Evolutionary conservation across 2,113 vertebrate genomes (phyloP).

Genomic region (Labeo rohita): DNA sequence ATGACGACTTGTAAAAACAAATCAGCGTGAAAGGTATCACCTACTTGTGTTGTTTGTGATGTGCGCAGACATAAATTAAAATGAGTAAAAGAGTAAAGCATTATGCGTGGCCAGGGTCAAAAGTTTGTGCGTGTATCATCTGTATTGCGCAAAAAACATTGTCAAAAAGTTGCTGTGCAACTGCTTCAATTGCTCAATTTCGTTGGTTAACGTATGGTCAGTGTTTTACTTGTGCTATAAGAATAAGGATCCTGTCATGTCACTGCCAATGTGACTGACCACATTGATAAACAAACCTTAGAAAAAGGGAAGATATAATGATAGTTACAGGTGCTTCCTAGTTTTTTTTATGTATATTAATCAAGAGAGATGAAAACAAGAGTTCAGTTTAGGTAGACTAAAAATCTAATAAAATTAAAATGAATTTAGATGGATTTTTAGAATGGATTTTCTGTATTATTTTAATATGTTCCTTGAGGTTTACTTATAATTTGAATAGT

Average conservation of each 20-base stretch:
- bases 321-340: conserved; percentile 5
- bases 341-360: not conserved
- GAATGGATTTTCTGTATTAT: too few relatives aligned
- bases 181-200: not conserved
- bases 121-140: not conserved
- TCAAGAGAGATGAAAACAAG: not conserved
- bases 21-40: not conserved
- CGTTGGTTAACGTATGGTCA: not conserved
- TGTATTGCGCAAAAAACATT: not conserved
- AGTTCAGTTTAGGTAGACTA: not conserved
- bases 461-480: too few relatives aligned
- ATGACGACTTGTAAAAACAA: not conserved
- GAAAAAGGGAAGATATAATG: conserved; percentile 39
- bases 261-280: conserved; percentile 22
- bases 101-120: not conserved
- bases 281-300: conserved; percentile 39
- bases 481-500: too few relatives aligned
- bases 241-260: conserved; percentile 1
- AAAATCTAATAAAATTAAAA: not conserved
- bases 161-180: not conserved
- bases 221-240: not conserved
- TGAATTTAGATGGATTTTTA: not conserved
- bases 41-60: not conserved
- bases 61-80: not conserved
- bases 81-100: not conserved